phyloP scores from a whole-genome alignment of 2,888 invertebrate genomes.

The Tinea pellionella region DNA sequence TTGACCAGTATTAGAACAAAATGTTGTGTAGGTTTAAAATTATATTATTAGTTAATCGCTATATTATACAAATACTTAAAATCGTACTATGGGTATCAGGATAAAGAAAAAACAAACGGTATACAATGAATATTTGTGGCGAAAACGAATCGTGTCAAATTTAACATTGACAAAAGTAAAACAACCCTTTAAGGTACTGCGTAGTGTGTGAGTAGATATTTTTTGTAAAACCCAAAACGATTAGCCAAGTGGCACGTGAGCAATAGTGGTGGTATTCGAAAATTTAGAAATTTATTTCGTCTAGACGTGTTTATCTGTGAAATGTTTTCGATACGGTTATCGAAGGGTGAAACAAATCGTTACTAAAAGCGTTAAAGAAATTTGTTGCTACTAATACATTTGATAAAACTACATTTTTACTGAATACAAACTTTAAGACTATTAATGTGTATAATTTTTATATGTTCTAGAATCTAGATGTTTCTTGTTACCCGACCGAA shows the following conservation, averaged over 20 bases:
- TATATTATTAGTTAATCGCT: no score
- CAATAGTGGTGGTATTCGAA: conserved; percentile 62
- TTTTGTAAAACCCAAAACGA: conserved; percentile 30
- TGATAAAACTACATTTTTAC: background rate
- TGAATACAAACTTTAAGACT: no score
- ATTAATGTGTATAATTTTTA: no score
- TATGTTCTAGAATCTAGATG: no score
- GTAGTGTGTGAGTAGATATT: background rate
- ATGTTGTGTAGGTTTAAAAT: no score
- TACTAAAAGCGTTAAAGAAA: background rate
- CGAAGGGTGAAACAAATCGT: conserved; percentile 34
- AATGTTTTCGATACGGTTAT: conserved; percentile 52
- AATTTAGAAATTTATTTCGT: conserved; percentile 61
- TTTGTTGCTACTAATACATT: background rate
- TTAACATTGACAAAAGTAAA: background rate
- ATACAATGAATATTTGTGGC: no score
- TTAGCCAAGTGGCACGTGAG: conserved; percentile 69
- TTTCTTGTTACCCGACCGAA: no score
- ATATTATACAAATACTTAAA: no score
- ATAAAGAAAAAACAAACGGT: no score
- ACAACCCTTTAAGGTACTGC: background rate
- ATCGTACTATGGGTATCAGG: no score
- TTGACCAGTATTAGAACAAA: no score
- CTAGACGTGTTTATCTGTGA: conserved; percentile 59
- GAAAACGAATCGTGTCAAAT: no score